phyloP scores from a whole-genome alignment of 2,797 vertebrate genomes.

The Paramormyrops hopkinsi region DNA sequence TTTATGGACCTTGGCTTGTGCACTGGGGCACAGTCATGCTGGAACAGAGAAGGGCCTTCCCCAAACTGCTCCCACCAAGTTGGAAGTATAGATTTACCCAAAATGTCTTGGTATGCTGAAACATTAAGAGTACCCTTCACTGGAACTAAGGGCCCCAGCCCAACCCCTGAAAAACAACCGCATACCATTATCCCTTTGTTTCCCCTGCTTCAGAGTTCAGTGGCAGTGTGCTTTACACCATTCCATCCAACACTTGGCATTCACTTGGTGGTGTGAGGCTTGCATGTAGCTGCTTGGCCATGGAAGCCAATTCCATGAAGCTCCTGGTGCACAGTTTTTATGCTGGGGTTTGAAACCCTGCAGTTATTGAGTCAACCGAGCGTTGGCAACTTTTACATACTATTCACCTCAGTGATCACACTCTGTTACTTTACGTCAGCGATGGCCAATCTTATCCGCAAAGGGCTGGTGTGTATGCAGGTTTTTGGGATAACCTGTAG shows the following conservation, averaged over 20 bases:
- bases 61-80: neutral
- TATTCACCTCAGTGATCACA: neutral
- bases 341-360: neutral
- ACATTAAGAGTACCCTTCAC: neutral
- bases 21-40: neutral
- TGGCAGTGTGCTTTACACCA: neutral
- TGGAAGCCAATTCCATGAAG: neutral
- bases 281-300: neutral
- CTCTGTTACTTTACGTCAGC: too few relatives aligned
- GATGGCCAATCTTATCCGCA: too few relatives aligned
- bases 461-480: too few relatives aligned
- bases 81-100: neutral
- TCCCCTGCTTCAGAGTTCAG: neutral
- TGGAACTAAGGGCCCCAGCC: neutral
- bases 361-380: neutral
- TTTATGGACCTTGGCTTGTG: neutral
- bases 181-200: neutral
- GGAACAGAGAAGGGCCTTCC: neutral
- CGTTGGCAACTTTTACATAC: neutral
- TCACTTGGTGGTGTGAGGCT: neutral
- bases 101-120: neutral
- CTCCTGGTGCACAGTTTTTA: neutral
- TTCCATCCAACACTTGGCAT: neutral
- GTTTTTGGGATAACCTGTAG: too few relatives aligned
- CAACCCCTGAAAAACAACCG: neutral